These are phyloP conservation scores for Rosalia funebris DNA, from an alignment of 2,888 invertebrate genomes.

Conservation along the genomic window DNA sequence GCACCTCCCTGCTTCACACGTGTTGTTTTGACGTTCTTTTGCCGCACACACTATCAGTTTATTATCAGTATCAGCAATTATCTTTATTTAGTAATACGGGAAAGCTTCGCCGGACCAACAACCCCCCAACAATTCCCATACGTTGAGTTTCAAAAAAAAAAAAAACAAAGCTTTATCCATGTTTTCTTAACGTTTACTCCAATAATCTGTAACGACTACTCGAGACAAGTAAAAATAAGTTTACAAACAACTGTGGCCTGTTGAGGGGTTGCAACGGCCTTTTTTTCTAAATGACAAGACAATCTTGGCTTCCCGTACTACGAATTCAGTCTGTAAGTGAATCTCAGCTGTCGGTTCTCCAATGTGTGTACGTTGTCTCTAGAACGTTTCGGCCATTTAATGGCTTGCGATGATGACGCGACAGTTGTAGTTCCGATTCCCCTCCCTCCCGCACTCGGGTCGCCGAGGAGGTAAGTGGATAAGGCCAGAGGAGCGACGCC, in stretches of 20 bases:
- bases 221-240: too few relatives aligned
- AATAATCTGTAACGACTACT: too few relatives aligned
- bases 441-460: slow-evolving; percentile 68
- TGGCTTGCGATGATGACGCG: slow-evolving; percentile 57
- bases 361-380: slow-evolving; percentile 68
- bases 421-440: slow-evolving; percentile 61
- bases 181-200: too few relatives aligned
- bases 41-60: slow-evolving; percentile 61
- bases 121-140: background rate
- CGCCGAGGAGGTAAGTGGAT: slow-evolving; percentile 66
- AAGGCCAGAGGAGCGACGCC: slow-evolving; percentile 61
- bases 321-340: slow-evolving; percentile 24
- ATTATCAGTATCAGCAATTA: slow-evolving; percentile 26
- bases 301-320: slow-evolving; percentile 28
- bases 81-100: slow-evolving; percentile 25
- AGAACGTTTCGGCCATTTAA: slow-evolving; percentile 72
- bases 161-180: too few relatives aligned
- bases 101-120: slow-evolving; percentile 6
- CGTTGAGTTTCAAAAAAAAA: background rate
- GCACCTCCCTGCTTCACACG: slow-evolving; percentile 64
- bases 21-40: slow-evolving; percentile 66
- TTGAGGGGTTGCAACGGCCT: too few relatives aligned
- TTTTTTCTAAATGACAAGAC: too few relatives aligned
- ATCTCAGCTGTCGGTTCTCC: slow-evolving; percentile 59
- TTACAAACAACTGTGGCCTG: too few relatives aligned